Conservation (phyloP, 2,888 invertebrate genomes). For the Magallana nippona region DNA sequence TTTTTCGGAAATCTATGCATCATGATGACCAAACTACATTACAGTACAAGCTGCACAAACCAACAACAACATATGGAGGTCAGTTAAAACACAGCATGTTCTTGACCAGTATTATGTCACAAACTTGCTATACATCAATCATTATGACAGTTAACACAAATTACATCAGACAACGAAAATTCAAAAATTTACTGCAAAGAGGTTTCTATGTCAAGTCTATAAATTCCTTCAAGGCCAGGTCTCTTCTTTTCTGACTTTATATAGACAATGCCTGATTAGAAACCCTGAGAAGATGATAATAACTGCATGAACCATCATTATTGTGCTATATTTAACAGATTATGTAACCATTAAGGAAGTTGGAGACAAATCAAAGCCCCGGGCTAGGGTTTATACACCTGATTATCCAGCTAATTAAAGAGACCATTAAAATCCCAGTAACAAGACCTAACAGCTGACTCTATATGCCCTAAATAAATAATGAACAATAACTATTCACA, state of each 20-base stretch:
- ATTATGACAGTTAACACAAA: not conserved
- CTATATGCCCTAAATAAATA: not conserved
- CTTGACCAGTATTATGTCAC: not conserved
- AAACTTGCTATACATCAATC: not conserved
- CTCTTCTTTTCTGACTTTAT: too few relatives aligned
- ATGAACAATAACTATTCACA: not conserved
- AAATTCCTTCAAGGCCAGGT: too few relatives aligned
- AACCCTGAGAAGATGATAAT: too few relatives aligned
- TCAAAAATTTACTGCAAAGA: not conserved
- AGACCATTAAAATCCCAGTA: not conserved
- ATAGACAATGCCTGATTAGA: too few relatives aligned
- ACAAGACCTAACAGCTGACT: too few relatives aligned
- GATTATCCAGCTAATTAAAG: not conserved
- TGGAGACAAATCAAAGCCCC: not conserved
- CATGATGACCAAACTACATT: not conserved
- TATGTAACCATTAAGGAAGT: not conserved
- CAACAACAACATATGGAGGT: not conserved
- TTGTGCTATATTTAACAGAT: conserved; percentile 5
- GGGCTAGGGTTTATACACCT: not conserved
- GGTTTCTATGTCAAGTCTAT: too few relatives aligned
- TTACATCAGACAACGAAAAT: not conserved
- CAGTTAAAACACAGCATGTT: conserved; percentile 16
- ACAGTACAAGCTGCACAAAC: not conserved
- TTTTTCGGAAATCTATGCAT: conserved; percentile 6
- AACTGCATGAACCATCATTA: not conserved